These are phyloP conservation scores for Colistium nudipinnis DNA, from an alignment of 2,113 vertebrate genomes.

Conservation along the genomic window DNA sequence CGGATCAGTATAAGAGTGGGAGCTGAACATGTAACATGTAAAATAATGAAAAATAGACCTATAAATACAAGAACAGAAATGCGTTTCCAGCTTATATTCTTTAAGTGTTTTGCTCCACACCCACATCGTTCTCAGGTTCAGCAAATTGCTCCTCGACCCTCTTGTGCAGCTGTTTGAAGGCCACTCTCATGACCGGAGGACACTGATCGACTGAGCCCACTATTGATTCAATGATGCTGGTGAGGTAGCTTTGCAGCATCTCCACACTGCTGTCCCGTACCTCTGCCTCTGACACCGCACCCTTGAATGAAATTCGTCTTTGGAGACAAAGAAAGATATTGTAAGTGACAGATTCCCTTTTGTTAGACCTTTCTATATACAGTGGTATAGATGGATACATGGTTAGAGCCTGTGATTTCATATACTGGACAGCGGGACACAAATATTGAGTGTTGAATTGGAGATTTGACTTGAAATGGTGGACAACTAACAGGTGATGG, in stretches of 20 bases:
- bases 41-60: neutral
- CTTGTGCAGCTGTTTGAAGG: conserved; percentile 88
- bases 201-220: conserved; percentile 85
- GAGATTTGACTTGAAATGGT: conserved; percentile 12
- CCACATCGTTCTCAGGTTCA: conserved; percentile 83
- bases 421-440: neutral
- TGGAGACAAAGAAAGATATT: conserved; percentile 25
- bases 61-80: neutral
- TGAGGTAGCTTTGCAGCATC: conserved; percentile 87
- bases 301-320: conserved; percentile 92
- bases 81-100: neutral
- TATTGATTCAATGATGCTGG: conserved; percentile 85
- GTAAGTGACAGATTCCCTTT: too few species aligned
- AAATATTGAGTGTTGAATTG: neutral
- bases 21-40: neutral
- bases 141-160: conserved; percentile 86
- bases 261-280: conserved; percentile 89
- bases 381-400: too few species aligned
- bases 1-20: neutral
- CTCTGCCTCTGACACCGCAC: conserved; percentile 82
- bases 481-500: conserved; percentile 33
- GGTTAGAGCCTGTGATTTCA: conserved; percentile 9
- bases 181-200: conserved; percentile 85
- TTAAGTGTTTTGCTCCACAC: conserved; percentile 11
- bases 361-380: neutral